Evolutionary conservation across 2,113 vertebrate species (phyloP), one percentile per base, ranked within the genome.

Genomic region (Garra rufa): DNA sequence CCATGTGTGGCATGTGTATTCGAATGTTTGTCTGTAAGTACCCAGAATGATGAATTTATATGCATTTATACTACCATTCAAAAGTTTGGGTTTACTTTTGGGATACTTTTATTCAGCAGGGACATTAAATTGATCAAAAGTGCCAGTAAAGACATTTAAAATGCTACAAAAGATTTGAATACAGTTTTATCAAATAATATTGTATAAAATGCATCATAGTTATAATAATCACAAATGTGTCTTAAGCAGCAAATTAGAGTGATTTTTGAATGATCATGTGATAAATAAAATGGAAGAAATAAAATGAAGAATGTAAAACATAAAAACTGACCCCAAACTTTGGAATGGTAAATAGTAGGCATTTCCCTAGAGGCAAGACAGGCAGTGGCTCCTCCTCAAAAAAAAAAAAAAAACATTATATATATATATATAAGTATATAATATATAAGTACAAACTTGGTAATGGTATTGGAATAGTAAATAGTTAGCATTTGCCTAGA

Each of bases 1-100:
- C 94, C 75, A 76, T 43, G 76, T 95, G 94, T 19, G 93, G 93
- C 11, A 92, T 88, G 91, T 95, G 94, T 41, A 86, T 94, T 44
- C 82, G 91, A n/a, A 85, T 86, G 65, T 94, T 88, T 26, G 43
- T 78, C 9, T 88, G 83, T 94, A 91, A 94, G 94, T 93, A 14
- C 34, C 6, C 52, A 83, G 55, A 43, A 28, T 17, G 2, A 59
- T 0, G 0, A 0, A 67, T 48, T 24, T 41, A 34, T 69, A 34
- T 50, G 21, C 24, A 1, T 71, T 38, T 21, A 19, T 2, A 38
- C 28, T 9, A 41, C 19, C 9, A 4, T 69, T 21, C 4, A 41
- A 69, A 41, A 38, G 9, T 11, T 69, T 41, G n/a, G n/a, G 0
- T 34, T 34, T 34, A 3, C 4, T 34, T 34, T 34, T 34, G 3